These are phyloP conservation scores for Himalopsyche tibetana DNA, from an alignment of 2,888 invertebrate genomes.

Conservation along the genomic window DNA sequence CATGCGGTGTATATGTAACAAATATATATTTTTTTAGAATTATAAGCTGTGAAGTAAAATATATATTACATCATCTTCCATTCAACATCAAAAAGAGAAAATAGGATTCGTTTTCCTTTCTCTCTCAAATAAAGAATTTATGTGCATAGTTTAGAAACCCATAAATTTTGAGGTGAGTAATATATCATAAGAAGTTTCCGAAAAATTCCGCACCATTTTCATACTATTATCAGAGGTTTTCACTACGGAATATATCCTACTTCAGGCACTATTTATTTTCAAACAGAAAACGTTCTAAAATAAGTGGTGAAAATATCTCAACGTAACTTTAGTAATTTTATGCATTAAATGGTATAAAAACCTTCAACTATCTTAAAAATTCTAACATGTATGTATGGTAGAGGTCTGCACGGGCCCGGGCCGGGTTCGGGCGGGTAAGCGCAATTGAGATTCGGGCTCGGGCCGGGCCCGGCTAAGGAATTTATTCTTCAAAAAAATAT, in stretches of 20 bases:
- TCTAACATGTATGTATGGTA: too few relatives aligned
- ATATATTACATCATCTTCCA: background rate
- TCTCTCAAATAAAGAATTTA: slow-evolving; percentile 27
- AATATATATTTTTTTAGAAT: too few relatives aligned
- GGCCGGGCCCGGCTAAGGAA: too few relatives aligned
- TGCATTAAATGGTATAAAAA: too few relatives aligned
- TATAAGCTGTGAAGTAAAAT: too few relatives aligned
- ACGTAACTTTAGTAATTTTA: too few relatives aligned
- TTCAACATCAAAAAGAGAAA: slow-evolving; percentile 5
- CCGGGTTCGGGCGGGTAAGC: too few relatives aligned
- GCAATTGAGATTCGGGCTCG: too few relatives aligned
- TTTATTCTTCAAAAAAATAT: too few relatives aligned
- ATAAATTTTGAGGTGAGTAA: slow-evolving; percentile 10
- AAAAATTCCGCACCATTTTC: slow-evolving; percentile 24
- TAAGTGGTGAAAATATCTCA: background rate
- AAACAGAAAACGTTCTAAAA: background rate
- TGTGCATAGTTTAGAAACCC: slow-evolving; percentile 34
- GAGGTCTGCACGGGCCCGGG: too few relatives aligned
- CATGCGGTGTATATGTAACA: too few relatives aligned
- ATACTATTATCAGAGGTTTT: slow-evolving; percentile 20
- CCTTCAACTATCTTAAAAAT: too few relatives aligned
- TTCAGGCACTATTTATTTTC: background rate
- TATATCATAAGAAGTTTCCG: slow-evolving; percentile 21
- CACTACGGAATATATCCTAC: background rate
- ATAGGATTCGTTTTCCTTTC: slow-evolving; percentile 16